Percentiles rank a stretch among this genome's conserved stretches.
Evolutionary conservation across 2,797 vertebrate species (phyloP).

Genomic region (Centroberyx gerrardi): DNA sequence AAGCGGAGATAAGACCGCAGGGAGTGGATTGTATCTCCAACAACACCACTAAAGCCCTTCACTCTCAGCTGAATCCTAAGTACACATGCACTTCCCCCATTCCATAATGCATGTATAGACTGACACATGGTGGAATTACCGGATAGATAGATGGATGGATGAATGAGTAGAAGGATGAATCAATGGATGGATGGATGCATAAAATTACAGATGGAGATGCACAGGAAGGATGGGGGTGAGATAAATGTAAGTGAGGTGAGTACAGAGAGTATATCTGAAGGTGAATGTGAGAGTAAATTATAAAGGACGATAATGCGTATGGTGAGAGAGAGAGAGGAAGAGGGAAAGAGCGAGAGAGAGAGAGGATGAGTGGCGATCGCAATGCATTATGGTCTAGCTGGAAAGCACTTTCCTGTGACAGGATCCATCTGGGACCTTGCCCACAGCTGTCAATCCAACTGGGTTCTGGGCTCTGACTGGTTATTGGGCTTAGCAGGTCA

Average conservation of each 20-base stretch:
- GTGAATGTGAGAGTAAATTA: background rate
- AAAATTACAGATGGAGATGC: constrained; percentile 26
- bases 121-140: constrained; percentile 23
- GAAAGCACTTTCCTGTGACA: constrained; percentile 9
- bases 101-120: constrained; percentile 22
- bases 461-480: constrained; percentile 35
- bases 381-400: constrained; percentile 20
- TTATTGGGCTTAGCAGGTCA: constrained; percentile 48
- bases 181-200: background rate
- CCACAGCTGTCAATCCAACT: constrained; percentile 58
- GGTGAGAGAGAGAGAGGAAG: background rate
- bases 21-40: constrained; percentile 55
- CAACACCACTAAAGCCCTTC: constrained; percentile 52
- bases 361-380: constrained; percentile 3
- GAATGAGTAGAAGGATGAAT: background rate
- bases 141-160: constrained; percentile 13
- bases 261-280: background rate
- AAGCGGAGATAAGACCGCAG: constrained; percentile 23
- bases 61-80: constrained; percentile 41
- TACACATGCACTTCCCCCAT: constrained; percentile 36
- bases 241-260: background rate
- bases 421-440: constrained; percentile 41
- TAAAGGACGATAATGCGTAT: background rate
- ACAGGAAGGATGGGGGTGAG: background rate
- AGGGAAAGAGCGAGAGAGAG: background rate